Conservation (phyloP, 2,888 invertebrate species). For the Villa cingulata region DNA sequence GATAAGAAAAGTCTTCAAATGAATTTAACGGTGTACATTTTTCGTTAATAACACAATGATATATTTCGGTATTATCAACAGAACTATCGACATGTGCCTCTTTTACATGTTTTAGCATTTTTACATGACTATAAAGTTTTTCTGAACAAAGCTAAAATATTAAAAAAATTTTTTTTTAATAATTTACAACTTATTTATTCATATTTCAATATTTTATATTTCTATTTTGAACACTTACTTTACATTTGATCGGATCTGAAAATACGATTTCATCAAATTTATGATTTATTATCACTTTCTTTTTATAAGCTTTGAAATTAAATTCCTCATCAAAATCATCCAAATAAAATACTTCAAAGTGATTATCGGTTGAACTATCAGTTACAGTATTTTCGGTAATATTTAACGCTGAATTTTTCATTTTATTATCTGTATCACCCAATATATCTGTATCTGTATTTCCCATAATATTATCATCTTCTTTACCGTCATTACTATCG, state of each 20-base stretch:
- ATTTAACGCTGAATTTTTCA: not conserved
- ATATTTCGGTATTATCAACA: constrained; percentile 7
- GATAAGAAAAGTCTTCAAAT: constrained; percentile 22
- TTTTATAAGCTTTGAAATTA: constrained; percentile 9
- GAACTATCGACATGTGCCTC: constrained; percentile 4
- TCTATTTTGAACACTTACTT: constrained; percentile 7
- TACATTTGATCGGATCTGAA: constrained; percentile 12
- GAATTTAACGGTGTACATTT: constrained; percentile 15
- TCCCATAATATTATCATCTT: not conserved
- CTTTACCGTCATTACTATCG: not conserved
- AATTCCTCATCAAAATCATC: constrained; percentile 8
- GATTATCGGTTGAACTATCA: too few relatives aligned
- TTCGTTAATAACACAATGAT: constrained; percentile 21
- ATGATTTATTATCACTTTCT: constrained; percentile 2
- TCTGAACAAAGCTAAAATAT: constrained; percentile 11
- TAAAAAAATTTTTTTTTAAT: too few relatives aligned
- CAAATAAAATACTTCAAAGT: constrained; percentile 10
- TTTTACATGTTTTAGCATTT: constrained; percentile 10
- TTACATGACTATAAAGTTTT: constrained; percentile 9
- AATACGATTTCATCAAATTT: constrained; percentile 12
- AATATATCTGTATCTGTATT: not conserved
- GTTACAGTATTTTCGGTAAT: constrained; percentile 2
- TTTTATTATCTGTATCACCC: too few relatives aligned
- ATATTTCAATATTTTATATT: not conserved
- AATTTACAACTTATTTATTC: too few relatives aligned